Base-by-base conservation (phyloP, 2,888 invertebrate species). In the Ischnura elegans region DNA sequence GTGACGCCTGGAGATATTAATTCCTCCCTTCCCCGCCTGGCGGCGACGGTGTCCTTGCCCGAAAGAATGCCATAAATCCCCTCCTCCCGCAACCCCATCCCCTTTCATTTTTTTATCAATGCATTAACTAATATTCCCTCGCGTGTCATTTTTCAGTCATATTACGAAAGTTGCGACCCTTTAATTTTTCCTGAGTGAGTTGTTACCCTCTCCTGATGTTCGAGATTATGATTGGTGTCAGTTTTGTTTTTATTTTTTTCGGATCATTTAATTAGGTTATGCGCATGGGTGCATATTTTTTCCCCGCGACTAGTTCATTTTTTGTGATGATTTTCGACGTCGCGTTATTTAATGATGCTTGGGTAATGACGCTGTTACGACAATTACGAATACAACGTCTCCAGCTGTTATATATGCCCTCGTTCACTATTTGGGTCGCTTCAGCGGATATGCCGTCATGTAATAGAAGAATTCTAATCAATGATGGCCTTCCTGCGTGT, bases 171-270 rank as follows among this genome's bases (percentile, higher is more conserved):
- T 76, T 25, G 6, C 76, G 29, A 76, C 76, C 76, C 76, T 76
- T 76, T 76, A 76, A 76, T 76, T 25, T 76, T 76, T 29, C 36
- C 36, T 76, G 25, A 76, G 29, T 76, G 76, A 76, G 36, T 76
- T 76, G 76, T 36, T 76, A 36, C 29, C 5, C 36, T 76, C 36
- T 36, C 36, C 76, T 76, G 25, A 36, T 76, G 76, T 29, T 36
- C 16, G 76, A 76, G 76, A 76, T 76, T 36, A 76, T 76, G 76
- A 76, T 76, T 76, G 76, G 76, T 36, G 76, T 76, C 76, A 76
- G 2, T 51, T 36, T n/a, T n/a, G n/a, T n/a, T n/a, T n/a, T n/a
- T n/a, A n/a, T n/a, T n/a, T n/a, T n/a, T 76, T 29, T 36, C 5
- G 36, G 61, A 21, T 76, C 76, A 36, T 21, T 13, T 76, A 76